Base-by-base conservation (phyloP, 1,140 invertebrate species). In the Zaprionus camerounensis region DNA sequence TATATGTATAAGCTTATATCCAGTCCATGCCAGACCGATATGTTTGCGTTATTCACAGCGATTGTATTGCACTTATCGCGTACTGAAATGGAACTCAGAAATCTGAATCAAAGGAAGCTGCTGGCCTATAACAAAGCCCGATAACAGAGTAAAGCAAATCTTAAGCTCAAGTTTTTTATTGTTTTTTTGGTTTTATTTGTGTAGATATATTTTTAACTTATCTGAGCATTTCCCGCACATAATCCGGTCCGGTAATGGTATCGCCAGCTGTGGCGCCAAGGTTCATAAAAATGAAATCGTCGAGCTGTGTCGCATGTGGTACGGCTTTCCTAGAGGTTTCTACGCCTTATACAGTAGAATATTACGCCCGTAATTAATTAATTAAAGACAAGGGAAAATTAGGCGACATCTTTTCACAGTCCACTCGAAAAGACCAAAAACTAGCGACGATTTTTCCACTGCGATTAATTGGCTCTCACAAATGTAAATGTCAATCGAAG, bases 391-490 rank as follows among this genome's bases (percentile, higher is more conserved):
- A 75, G 76, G 41, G 46, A 74, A 82, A 88, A 88, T 88, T 80
- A 91, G 85, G 84, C 85, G 84, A 87, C 74, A 88, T 84, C 69
- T 88, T 83, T 88, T 88, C 80, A 86, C 83, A 86, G 82, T 57
- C 76, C 76, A n/a, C 7, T 49, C 68, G 36, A 53, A 44, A 44
- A 46, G 74, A 55, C 71, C 68, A 67, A 71, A 82, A 74, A 88
- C 68, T 46, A 77, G 83, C 83, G 70, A 88, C 65, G 71, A 90
- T 75, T 82, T 88, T 88, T 91, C 81, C 81, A 81, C 55, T 76
- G 85, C 82, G 85, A 88, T 90, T 90, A 88, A 91, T 91, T 88
- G 20, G 46, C 72, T 83, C 82, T 78, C 83, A 87, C 64, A 87
- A 87, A 88, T 87, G 84, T 87, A 84, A 87, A 87, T 87, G 81